Percentiles rank a stretch among this genome's conserved stretches.
Evolutionary conservation across 2,797 vertebrate genomes (phyloP).

Genomic region (Takifugu ocellatus): DNA sequence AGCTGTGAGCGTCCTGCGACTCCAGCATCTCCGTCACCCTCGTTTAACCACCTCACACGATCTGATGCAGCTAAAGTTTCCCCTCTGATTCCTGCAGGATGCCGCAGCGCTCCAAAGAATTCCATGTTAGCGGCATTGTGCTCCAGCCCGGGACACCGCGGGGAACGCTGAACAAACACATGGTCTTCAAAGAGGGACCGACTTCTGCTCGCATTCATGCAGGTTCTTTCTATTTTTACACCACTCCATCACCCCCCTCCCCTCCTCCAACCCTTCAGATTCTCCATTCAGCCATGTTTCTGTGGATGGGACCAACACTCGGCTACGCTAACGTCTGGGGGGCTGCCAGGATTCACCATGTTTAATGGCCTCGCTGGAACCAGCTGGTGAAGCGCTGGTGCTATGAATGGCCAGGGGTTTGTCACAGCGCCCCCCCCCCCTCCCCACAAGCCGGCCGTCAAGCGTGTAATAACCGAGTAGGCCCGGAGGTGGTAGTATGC

Average conservation of each 20-base stretch:
- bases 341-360: too few relatives aligned
- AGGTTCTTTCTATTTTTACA: neutral
- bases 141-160: constrained; percentile 4
- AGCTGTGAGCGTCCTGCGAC: too few relatives aligned
- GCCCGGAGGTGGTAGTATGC: constrained; percentile 25
- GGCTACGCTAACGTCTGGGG: too few relatives aligned
- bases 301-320: too few relatives aligned
- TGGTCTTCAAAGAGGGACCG: constrained; percentile 26
- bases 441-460: neutral
- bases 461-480: constrained; percentile 28
- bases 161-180: constrained; percentile 25
- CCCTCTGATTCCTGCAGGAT: constrained; percentile 32
- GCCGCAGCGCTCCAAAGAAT: constrained; percentile 14
- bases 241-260: constrained; percentile 19
- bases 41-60: constrained; percentile 26
- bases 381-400: constrained; percentile 46
- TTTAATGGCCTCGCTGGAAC: constrained; percentile 30
- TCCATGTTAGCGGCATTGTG: constrained; percentile 9
- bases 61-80: constrained; percentile 42
- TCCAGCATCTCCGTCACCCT: too few relatives aligned
- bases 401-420: constrained; percentile 19
- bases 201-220: constrained; percentile 20
- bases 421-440: neutral
- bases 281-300: constrained; percentile 36
- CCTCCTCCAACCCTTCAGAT: too few relatives aligned